Evolutionary conservation across 2,888 invertebrate species (phyloP).

Genomic region (Luperina nickerlii): DNA sequence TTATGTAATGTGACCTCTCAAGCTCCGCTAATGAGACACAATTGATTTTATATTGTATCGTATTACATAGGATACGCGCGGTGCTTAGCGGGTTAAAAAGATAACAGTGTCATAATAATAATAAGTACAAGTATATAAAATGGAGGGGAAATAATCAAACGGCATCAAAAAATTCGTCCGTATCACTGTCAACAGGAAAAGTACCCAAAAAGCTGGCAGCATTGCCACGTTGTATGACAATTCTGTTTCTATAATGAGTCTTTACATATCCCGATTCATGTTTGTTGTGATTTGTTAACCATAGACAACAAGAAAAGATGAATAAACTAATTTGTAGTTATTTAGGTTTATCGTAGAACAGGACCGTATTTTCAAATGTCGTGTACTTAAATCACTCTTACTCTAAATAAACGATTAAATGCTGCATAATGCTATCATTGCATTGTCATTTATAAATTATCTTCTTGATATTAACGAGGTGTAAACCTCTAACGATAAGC

Average conservation of each 20-base stretch:
- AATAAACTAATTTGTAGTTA: neutral
- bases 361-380: slow-evolving; percentile 27
- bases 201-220: neutral
- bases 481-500: neutral
- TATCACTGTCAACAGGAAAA: neutral
- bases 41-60: too few relatives aligned
- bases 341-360: slow-evolving; percentile 20
- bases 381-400: slow-evolving; percentile 46
- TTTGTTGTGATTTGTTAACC: neutral
- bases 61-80: too few relatives aligned
- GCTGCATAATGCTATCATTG: slow-evolving; percentile 32
- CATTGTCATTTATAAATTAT: slow-evolving; percentile 36
- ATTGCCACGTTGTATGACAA: neutral
- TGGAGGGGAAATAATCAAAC: neutral
- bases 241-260: neutral
- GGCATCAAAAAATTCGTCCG: neutral
- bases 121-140: neutral
- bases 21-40: too few relatives aligned
- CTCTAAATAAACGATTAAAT: slow-evolving; percentile 44
- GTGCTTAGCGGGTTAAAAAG: neutral
- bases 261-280: neutral
- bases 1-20: neutral
- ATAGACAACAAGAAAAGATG: neutral
- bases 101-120: neutral
- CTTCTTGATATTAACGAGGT: slow-evolving; percentile 13